Evolutionary conservation across 2,797 vertebrate species (phyloP).

Genomic region (Chloroceryle amazona): DNA sequence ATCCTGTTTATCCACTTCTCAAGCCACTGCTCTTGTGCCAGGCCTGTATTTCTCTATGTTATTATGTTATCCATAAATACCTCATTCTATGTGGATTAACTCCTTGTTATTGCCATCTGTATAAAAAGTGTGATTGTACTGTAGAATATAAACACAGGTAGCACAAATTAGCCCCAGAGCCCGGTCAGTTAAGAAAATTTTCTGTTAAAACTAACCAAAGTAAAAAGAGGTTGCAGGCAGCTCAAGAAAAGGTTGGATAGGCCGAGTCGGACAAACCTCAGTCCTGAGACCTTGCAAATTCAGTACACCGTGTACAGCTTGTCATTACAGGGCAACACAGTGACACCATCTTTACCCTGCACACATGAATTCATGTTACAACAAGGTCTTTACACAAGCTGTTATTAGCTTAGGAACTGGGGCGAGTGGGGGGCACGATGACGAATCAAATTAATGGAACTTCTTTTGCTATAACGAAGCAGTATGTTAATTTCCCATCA

Average conservation of each 20-base stretch:
- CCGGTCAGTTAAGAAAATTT: neutral
- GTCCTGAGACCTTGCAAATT: neutral
- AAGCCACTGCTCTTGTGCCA: neutral
- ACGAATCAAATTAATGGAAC: neutral
- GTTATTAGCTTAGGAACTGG: neutral
- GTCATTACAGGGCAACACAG: neutral
- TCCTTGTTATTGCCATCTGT: neutral
- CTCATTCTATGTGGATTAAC: neutral
- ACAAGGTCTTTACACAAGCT: neutral
- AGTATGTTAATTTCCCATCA: neutral
- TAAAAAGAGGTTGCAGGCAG: neutral
- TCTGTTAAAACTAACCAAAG: neutral
- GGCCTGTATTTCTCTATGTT: neutral
- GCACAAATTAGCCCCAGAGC: neutral
- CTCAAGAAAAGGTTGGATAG: neutral
- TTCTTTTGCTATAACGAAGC: neutral
- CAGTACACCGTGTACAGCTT: fast-evolving
- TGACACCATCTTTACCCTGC: neutral
- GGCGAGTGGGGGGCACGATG: neutral
- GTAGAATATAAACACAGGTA: neutral
- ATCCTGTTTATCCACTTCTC: neutral
- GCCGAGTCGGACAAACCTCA: neutral
- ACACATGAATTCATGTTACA: neutral
- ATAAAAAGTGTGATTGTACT: neutral
- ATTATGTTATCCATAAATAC: neutral